A percentile compares a stretch with the other conserved stretches of the same genome.
These are phyloP conservation scores for Littorina saxatilis DNA, from an alignment of 1,140 invertebrate genomes.

Conservation along the genomic window DNA sequence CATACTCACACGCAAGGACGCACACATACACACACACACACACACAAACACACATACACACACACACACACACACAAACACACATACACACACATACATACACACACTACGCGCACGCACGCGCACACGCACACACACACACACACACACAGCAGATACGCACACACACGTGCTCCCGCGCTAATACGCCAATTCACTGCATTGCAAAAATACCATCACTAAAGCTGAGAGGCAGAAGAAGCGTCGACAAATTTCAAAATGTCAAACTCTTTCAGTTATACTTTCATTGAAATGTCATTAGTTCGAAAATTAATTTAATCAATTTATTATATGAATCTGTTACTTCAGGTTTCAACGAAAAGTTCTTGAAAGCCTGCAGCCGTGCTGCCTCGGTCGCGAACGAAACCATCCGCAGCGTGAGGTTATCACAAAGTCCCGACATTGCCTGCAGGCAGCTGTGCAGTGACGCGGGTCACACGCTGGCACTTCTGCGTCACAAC, in stretches of 20 bases:
- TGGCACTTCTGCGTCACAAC: slow-evolving; percentile 36
- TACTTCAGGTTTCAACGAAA: slow-evolving; percentile 27
- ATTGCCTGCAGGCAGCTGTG: slow-evolving; percentile 37
- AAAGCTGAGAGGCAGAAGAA: not conserved
- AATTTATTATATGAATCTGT: too few species aligned
- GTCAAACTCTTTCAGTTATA: not conserved
- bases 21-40: too few species aligned
- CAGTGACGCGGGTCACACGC: not conserved
- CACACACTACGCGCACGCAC: too few species aligned
- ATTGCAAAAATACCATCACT: not conserved
- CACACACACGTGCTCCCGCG: not conserved
- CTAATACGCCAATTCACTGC: not conserved
- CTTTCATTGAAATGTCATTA: too few species aligned
- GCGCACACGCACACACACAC: too few species aligned
- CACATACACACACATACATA: too few species aligned
- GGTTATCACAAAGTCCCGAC: slow-evolving; percentile 1
- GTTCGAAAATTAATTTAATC: too few species aligned
- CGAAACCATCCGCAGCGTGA: slow-evolving; percentile 4
- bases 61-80: too few species aligned
- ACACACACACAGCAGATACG: too few species aligned
- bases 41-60: too few species aligned
- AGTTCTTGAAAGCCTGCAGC: slow-evolving; percentile 30
- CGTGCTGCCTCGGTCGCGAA: not conserved
- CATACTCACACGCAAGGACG: too few species aligned
- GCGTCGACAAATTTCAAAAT: not conserved